Base-by-base conservation (phyloP, 2,888 invertebrate species). In the Cactoblastis cactorum region DNA sequence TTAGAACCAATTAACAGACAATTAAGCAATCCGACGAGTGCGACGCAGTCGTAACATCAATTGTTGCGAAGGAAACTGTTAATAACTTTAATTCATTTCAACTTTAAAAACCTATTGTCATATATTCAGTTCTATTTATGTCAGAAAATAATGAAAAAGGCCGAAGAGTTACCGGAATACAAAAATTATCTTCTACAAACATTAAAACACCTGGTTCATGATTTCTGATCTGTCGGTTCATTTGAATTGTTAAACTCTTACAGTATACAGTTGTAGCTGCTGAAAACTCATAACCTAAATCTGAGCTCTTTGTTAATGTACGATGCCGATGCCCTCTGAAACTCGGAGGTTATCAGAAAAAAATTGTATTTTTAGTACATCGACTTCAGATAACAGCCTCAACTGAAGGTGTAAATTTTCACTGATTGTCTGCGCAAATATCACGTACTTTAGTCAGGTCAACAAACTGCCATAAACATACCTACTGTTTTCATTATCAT, bases 1-100 rank as follows among this genome's bases (percentile, higher is more conserved):
- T 89, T 88, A 89, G 69, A 83, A 75, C 69, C 86, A 88, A 87
- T 88, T 88, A 87, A 86, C 73, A 75, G 76, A 74, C 80, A 85
- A 87, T 88, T 87, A 85, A 86, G 76, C 77, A 70, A 76, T 74
- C 74, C 80, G 67, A 71, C 24, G 38, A 53, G 50, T 69, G 70
- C 71, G 3, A 11, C 28, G 28, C 28, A 28, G 73, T 69, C 67
- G 74, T 68, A 66, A 71, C 67, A 69, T 74, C 80, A 83, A 84
- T 82, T 83, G 80, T 77, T 77, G 76, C 76, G 67, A 71, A 73
- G 63, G 72, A 61, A 68, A 70, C 65, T 71, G 69, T 74, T 75
- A 74, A 76, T 77, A 63, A 70, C 67, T 74, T 65, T 62, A 74
- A 74, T 74, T 73, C 66, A 71, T 70, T 69, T 65, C 72, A 62